A percentile compares a stretch with the other conserved stretches of the same genome.
Evolutionary conservation across 2,888 invertebrate genomes (phyloP).

Genomic region (Cosmorhoe ocellata): DNA sequence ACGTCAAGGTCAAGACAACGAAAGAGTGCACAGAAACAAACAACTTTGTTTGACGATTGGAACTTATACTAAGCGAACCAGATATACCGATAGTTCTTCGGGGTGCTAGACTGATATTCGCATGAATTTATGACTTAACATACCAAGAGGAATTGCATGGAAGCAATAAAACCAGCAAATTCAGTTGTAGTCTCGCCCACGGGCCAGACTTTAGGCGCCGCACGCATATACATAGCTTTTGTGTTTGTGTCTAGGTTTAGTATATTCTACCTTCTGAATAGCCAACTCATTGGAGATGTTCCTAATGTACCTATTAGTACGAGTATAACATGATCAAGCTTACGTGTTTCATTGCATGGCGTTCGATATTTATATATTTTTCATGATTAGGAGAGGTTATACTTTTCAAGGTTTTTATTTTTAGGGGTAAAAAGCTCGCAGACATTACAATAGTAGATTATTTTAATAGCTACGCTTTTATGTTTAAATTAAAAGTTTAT

Average conservation of each 20-base stretch:
- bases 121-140: slow-evolving; percentile 24
- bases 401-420: no score
- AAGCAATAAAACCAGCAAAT: slow-evolving; percentile 67
- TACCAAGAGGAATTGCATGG: slow-evolving; percentile 60
- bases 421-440: no score
- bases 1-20: no score
- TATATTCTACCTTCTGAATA: slow-evolving; percentile 25
- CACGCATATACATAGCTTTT: slow-evolving; percentile 42
- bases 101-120: slow-evolving; percentile 12
- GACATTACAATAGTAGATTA: no score
- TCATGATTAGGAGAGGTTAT: no score
- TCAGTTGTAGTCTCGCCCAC: slow-evolving; percentile 70
- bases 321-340: no score
- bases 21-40: not conserved
- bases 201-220: slow-evolving; percentile 73
- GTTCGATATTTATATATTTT: no score
- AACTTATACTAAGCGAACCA: slow-evolving; percentile 1
- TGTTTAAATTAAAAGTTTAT: slow-evolving; percentile 44
- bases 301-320: slow-evolving; percentile 21
- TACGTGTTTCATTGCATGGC: no score
- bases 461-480: no score
- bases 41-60: not conserved
- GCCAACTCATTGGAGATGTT: slow-evolving; percentile 24
- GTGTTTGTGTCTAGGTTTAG: slow-evolving; percentile 21
- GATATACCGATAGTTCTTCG: slow-evolving; percentile 4